Base-by-base conservation (phyloP, 2,113 vertebrate genomes). In the Nothobranchius kuhntae region DNA sequence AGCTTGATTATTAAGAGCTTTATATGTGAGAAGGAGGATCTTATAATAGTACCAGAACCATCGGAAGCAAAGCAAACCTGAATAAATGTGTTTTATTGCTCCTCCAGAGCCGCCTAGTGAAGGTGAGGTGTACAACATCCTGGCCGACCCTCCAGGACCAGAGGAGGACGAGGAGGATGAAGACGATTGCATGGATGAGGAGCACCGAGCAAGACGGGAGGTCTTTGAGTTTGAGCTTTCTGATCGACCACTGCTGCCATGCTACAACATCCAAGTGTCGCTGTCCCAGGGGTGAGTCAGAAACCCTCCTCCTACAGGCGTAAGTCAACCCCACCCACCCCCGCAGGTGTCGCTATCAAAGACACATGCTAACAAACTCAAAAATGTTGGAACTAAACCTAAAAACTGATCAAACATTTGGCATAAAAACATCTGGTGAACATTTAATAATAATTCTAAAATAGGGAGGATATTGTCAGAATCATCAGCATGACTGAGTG, bases 171-270 rank as follows among this genome's bases (percentile, higher is more conserved):
- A 82, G 17, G 81, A 85, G 13, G 75, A 79, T 0, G 75, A 77
- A 9, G 66, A 82, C 9, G 65, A 86, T 1, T 66, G 62, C 0
- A 36, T 82, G 14, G 84, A 87, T 0, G 68, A 65, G 53, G 81
- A 83, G 40, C 75, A 77, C 3, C 61, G 52, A 2, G 77, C 73
- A 14, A 54, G 70, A 45, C 79, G 84, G 21, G 81, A 88, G 45
- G 81, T 81, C 68, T 88, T 88, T 57, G 81, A 88, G 80, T 84
- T 86, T 6, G 86, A 88, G 70, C 72, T 86, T 42, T 86, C 86
- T 0, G 86, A 86, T 46, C 72, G 75, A 3, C 86, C 86, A 0
- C 80, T 86, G 61, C 81, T 88, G 0, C 84, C 86, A 9, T 86
- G 86, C 77, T 88, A 88, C 79, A 86, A 86, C 79, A 78, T 88